These are phyloP conservation scores for Halcyon chelicuti DNA, from an alignment of 2,797 vertebrate species.

Conservation along the genomic window DNA sequence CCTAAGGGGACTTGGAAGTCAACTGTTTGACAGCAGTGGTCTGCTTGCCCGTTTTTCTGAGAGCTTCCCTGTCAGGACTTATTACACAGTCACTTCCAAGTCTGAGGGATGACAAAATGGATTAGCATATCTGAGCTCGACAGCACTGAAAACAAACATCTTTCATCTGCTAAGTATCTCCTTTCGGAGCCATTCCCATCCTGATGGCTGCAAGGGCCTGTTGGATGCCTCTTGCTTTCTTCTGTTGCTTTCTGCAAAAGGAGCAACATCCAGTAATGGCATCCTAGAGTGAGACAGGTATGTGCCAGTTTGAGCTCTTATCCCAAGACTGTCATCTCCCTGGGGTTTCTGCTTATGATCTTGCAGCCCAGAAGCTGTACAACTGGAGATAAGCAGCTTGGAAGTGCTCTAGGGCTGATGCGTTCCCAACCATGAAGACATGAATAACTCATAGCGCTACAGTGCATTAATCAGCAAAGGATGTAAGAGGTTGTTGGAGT, in stretches of 20 bases:
- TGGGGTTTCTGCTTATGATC: neutral
- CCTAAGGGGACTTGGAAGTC: neutral
- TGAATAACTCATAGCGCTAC: neutral
- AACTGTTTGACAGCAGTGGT: constrained; percentile 1
- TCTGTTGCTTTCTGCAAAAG: neutral
- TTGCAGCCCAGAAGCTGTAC: neutral
- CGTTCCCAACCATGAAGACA: neutral
- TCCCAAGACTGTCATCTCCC: accelerated
- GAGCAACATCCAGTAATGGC: neutral
- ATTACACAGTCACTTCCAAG: neutral
- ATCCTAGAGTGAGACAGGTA: neutral
- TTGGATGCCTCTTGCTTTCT: neutral
- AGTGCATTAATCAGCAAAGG: neutral
- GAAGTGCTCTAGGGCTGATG: neutral
- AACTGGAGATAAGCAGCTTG: neutral
- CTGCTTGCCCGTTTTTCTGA: neutral
- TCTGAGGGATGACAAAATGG: constrained; percentile 41
- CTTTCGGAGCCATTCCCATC: neutral
- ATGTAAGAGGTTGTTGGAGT: neutral
- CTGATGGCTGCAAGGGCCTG: neutral
- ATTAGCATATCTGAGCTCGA: neutral
- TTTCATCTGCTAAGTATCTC: constrained; percentile 21
- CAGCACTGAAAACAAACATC: neutral
- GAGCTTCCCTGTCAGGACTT: neutral
- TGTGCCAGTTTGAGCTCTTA: neutral